These are phyloP conservation scores for Hypsibius dujardini DNA, from an alignment of 1,140 invertebrate species.

Conservation along the genomic window DNA sequence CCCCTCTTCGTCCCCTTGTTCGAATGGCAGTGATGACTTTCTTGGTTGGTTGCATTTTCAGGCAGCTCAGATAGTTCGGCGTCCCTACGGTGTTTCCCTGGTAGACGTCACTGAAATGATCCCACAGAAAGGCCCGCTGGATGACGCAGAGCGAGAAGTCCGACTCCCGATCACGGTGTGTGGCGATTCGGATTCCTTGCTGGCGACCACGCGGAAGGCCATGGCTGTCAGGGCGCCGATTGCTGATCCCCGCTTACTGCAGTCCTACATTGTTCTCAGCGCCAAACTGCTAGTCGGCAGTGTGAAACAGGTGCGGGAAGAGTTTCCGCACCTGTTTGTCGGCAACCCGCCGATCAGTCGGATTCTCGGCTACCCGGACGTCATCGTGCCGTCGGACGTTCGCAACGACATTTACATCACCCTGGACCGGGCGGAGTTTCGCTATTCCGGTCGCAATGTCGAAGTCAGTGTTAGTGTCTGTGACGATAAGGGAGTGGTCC, in stretches of 20 bases:
- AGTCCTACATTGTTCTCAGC: background rate
- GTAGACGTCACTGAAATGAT: background rate
- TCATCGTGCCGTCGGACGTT: constrained; percentile 72
- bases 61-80: background rate
- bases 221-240: constrained; percentile 44
- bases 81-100: background rate
- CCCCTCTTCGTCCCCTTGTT: background rate
- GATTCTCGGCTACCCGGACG: constrained; percentile 89
- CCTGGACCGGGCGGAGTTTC: constrained; percentile 30
- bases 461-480: constrained; percentile 67
- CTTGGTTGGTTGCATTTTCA: too few relatives aligned
- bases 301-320: constrained; percentile 67
- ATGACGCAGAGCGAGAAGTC: background rate
- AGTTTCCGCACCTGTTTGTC: constrained; percentile 60
- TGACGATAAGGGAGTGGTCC: constrained; percentile 50
- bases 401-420: constrained; percentile 88
- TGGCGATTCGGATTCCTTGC: constrained; percentile 71
- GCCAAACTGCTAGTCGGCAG: constrained; percentile 28
- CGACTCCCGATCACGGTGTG: constrained; percentile 35
- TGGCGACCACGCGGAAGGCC: constrained; percentile 57
- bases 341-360: constrained; percentile 60
- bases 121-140: background rate
- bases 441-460: constrained; percentile 33
- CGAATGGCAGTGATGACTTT: background rate
- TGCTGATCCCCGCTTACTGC: background rate